Evolutionary conservation across 1,140 invertebrate species (phyloP).

Genomic region (Drosophila bifasciata): DNA sequence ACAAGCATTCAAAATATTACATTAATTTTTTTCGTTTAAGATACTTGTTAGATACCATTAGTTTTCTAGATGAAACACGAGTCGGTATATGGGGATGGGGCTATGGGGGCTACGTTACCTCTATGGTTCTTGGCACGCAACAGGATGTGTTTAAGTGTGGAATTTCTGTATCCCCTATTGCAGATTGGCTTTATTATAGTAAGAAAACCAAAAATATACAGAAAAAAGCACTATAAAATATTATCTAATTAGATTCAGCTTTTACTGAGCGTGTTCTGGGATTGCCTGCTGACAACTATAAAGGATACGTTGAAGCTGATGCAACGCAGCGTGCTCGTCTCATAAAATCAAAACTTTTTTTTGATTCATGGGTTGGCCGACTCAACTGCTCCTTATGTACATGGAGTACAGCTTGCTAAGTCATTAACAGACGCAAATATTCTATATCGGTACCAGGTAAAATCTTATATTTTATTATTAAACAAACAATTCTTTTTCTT

Average conservation of each 20-base stretch:
- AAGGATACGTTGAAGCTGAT: conserved; percentile 96
- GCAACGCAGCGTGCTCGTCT: conserved; percentile 93
- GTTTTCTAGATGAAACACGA: conserved; percentile 93
- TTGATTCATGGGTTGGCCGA: conserved; percentile 94
- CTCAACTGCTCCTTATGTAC: conserved; percentile 95
- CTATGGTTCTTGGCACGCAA: conserved; percentile 93
- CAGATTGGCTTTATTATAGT: conserved; percentile 98
- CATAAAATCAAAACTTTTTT: conserved; percentile 94
- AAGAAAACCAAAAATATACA: conserved; percentile 76
- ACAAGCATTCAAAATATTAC: background rate
- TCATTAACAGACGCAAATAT: conserved; percentile 93
- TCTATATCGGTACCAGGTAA: conserved; percentile 95
- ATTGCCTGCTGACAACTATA: conserved; percentile 93
- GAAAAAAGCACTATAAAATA: background rate
- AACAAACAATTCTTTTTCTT: background rate
- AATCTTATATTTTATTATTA: background rate
- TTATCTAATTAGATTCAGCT: conserved; percentile 90
- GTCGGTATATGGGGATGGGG: conserved; percentile 98
- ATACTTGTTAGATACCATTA: conserved; percentile 91
- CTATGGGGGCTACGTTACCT: conserved; percentile 96
- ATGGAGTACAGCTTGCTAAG: conserved; percentile 94
- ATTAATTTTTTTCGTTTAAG: conserved; percentile 84
- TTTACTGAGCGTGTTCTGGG: conserved; percentile 97
- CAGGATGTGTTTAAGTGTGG: conserved; percentile 95
- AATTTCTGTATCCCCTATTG: conserved; percentile 95